Evolutionary conservation across 2,888 invertebrate genomes (phyloP).

Genomic region (Deilephila elpenor): DNA sequence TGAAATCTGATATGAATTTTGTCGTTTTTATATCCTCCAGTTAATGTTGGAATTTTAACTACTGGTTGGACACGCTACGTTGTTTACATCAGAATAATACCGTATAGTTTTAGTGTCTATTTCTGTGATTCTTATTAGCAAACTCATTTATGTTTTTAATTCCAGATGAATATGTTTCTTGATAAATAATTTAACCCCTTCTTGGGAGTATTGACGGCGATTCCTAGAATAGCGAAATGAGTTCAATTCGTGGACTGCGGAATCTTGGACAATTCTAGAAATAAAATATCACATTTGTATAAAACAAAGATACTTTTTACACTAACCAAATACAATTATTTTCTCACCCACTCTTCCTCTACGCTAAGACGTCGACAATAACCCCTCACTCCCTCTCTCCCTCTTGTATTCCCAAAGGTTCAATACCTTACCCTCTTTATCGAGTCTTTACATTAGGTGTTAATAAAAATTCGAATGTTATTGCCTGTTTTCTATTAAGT

Average conservation of each 20-base stretch:
- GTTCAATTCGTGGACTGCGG: too few relatives aligned
- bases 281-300: too few relatives aligned
- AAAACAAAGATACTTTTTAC: too few relatives aligned
- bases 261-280: too few relatives aligned
- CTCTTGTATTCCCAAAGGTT: slow-evolving; percentile 7
- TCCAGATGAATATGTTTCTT: too few relatives aligned
- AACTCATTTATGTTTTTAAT: too few relatives aligned
- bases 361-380: not conserved
- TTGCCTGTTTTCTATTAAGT: slow-evolving; percentile 29
- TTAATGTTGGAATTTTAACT: slow-evolving; percentile 31
- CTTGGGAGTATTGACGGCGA: too few relatives aligned
- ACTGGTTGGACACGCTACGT: not conserved
- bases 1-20: slow-evolving; percentile 65
- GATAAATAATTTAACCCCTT: too few relatives aligned
- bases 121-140: too few relatives aligned
- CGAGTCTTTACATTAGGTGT: slow-evolving; percentile 38
- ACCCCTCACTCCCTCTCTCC: not conserved
- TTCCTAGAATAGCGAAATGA: too few relatives aligned
- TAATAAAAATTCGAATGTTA: slow-evolving; percentile 31
- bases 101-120: too few relatives aligned
- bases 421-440: slow-evolving; percentile 35
- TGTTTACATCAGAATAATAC: too few relatives aligned
- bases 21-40: slow-evolving; percentile 37
- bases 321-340: not conserved
- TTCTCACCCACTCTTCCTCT: not conserved